Evolutionary conservation across 1,140 invertebrate genomes (phyloP), one percentile per base, ranked within the genome.

Genomic region (Danaus plexippus): DNA sequence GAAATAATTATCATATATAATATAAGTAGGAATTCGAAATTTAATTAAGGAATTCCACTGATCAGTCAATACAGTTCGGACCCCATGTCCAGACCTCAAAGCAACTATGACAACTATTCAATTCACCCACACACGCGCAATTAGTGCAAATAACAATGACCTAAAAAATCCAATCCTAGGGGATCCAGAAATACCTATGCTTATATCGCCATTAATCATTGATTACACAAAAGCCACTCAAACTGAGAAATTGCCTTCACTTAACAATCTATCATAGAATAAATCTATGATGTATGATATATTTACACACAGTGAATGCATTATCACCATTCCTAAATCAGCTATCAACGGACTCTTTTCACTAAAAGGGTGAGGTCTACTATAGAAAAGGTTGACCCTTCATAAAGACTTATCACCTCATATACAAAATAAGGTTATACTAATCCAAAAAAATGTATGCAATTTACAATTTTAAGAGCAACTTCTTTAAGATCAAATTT

Each of bases 371-470:
- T 87, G 76, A 83, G 70, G 70, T 71, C 67, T 73, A 79, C 80
- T 80, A 85, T 85, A 85, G 82, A 87, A 87, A 87, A 81, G 84
- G 84, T 85, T 87, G 84, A 87, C 84, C 84, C 84, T 80, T 87
- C 84, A 87, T 87, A 87, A 87, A 87, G 84, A 87, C 84, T 85
- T 87, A 87, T 87, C 80, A 85, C 82, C 80, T 84, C 80, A 81
- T 85, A 85, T 82, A 86, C 84, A 87, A 84, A 87, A 85, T 84
- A 87, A 87, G 78, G 82, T 79, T 77, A 56, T 79, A 80, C 77
- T 85, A 85, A 87, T 87, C 80, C 77, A 13, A 56, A 59, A 65
- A 49, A 59, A 49, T 51, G 10, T 67, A 61, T 52, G 49, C 69
- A 47, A 84, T 63, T 75, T 64, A 47, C 52, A 47, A 66, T 73